phyloP scores from a whole-genome alignment of 1,140 invertebrate genomes.

The Drosophila erecta region DNA sequence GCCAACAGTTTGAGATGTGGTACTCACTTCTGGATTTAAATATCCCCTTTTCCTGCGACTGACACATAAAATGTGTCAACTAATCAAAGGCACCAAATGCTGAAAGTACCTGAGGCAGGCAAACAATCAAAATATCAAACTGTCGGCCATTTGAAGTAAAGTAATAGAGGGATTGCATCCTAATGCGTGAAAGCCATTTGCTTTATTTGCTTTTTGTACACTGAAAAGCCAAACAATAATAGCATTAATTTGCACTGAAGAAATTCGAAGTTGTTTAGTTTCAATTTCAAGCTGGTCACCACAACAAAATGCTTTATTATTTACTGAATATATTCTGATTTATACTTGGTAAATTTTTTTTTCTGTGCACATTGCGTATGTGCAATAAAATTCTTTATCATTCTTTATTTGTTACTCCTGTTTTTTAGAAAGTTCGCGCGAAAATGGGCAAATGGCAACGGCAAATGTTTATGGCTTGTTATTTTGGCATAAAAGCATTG shows the following conservation, averaged over 20 bases:
- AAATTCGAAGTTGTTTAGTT: no score
- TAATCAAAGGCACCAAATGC: conserved; percentile 69
- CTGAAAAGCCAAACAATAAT: background rate
- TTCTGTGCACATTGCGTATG: conserved; percentile 36
- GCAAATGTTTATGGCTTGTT: conserved; percentile 80
- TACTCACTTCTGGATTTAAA: conserved; percentile 12
- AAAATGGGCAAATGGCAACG: conserved; percentile 62
- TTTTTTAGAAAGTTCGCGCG: conserved; percentile 49
- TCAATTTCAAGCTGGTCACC: no score
- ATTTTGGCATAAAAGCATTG: conserved; percentile 79
- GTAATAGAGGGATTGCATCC: conserved; percentile 45
- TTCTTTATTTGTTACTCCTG: conserved; percentile 66
- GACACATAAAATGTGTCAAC: conserved; percentile 73
- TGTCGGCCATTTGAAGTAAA: conserved; percentile 65
- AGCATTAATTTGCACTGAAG: no score
- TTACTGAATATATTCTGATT: background rate
- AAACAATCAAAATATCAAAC: conserved; percentile 76
- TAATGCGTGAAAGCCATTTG: conserved; percentile 76
- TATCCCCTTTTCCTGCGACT: conserved; percentile 30
- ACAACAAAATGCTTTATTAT: no score
- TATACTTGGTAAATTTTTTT: background rate
- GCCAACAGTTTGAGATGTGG: conserved; percentile 19
- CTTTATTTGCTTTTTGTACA: conserved; percentile 65
- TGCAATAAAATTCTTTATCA: conserved; percentile 80
- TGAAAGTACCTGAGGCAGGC: conserved; percentile 26